Base-by-base conservation (phyloP, 92 coral and sea anemone species). In the Micromussa lordhowensis region DNA sequence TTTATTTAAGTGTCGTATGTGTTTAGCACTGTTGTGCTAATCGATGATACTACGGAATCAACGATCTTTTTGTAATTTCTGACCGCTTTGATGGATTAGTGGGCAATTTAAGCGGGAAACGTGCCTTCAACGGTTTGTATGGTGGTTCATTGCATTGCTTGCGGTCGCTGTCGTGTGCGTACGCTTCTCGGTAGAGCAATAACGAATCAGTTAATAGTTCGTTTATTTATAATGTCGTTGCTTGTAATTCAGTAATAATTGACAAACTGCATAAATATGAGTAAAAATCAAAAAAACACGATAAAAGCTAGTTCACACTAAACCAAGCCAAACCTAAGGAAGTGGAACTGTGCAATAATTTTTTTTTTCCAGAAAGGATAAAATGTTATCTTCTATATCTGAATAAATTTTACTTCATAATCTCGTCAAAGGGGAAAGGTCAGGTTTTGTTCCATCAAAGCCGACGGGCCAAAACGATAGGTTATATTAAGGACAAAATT, bases 181-280 rank as follows among this genome's bases (percentile, higher is more conserved):
- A 10, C 15, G 32, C 17, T 66, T 30, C 16, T 66, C 31, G 32
- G 17, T 48, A 35, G 9, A 73, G 11, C 5, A 24, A 73, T 12
- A 34, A 1, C 21, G 14, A 1, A 19, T 12, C 1, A 7, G 51
- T 44, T 34, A 73, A 73, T 16, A 24, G 69, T 80, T 36, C 86
- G 32, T 82, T 69, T 40, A 82, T 70, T 69, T 49, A 68, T 29
- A 66, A 82, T 44, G n/a, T 36, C 17, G 35, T 19, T 38, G 55
- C 49, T 32, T 80, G 29, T 24, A 59, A 80, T 22, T 80, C 71
- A 80, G 64, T 29, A 51, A 22, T 59, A 24, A 14, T 19, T 11
- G 68, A 24, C 51, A 59, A 22, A 32, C 77, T 35, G 54, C 44
- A 82, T 40, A 71, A 82, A 82, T 82, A 59, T 30, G 38, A 44